Percentiles rank a stretch among this genome's conserved stretches.
These are phyloP conservation scores for Sesamia nonagrioides DNA, from an alignment of 1,140 invertebrate genomes.

Conservation along the genomic window DNA sequence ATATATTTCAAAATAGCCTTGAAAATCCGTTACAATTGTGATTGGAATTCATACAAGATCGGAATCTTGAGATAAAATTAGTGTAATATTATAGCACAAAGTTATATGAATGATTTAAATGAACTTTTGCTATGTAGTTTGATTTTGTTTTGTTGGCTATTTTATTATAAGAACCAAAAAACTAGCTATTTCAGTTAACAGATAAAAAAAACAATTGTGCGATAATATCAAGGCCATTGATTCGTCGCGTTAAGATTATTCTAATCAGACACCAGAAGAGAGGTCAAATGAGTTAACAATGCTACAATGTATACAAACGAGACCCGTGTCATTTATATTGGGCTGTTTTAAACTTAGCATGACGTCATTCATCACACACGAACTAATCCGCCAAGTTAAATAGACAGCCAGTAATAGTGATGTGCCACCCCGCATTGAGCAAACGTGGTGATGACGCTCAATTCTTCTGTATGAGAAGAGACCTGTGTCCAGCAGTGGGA, in stretches of 20 bases:
- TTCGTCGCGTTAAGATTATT: slow-evolving; percentile 54
- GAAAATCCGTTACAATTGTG: slow-evolving; percentile 19
- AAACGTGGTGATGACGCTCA: too few species aligned
- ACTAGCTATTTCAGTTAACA: slow-evolving; percentile 14
- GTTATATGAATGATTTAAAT: neutral
- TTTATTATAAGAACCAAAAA: too few species aligned
- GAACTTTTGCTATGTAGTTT: neutral
- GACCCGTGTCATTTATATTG: neutral
- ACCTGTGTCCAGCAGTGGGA: too few species aligned
- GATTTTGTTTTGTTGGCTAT: too few species aligned
- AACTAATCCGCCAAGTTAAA: neutral
- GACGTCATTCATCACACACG: neutral
- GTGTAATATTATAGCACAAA: neutral
- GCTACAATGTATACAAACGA: neutral
- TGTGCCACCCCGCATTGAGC: too few species aligned
- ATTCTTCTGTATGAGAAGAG: too few species aligned
- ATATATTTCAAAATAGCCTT: slow-evolving; percentile 7
- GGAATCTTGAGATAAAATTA: slow-evolving; percentile 4
- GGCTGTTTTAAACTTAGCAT: slow-evolving; percentile 7
- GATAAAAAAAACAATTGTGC: slow-evolving; percentile 35
- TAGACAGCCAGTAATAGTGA: too few species aligned
- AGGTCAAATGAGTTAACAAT: slow-evolving; percentile 54
- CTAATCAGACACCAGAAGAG: slow-evolving; percentile 55
- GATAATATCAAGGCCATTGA: slow-evolving; percentile 47
- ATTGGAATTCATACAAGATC: slow-evolving; percentile 36